A percentile compares a stretch with the other conserved stretches of the same genome.
Evolutionary conservation across 1,140 invertebrate genomes (phyloP).

Genomic region (Lepidostoma basale): DNA sequence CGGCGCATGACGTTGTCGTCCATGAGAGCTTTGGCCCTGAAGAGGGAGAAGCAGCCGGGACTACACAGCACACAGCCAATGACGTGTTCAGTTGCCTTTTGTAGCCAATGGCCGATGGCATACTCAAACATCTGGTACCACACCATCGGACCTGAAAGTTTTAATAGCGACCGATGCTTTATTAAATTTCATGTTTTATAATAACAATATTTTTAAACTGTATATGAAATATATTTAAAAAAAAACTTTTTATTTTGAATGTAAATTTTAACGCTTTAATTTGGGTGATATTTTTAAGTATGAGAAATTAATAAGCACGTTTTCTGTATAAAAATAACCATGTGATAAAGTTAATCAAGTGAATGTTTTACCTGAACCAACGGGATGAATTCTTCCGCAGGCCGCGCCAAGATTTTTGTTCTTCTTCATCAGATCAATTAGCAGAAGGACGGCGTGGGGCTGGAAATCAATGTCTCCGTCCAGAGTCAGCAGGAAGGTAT

Average conservation of each 20-base stretch:
- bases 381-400: slow-evolving; percentile 96
- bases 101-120: slow-evolving; percentile 99
- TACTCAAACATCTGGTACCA: slow-evolving; percentile 99
- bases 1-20: slow-evolving; percentile 99
- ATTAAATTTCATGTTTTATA: no score
- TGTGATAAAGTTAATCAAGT: not conserved
- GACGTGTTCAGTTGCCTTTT: slow-evolving; percentile 99
- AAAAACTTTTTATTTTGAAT: no score
- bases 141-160: slow-evolving; percentile 85
- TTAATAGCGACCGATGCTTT: not conserved
- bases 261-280: no score
- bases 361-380: slow-evolving; percentile 78
- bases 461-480: slow-evolving; percentile 99
- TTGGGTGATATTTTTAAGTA: no score
- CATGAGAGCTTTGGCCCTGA: slow-evolving; percentile 96
- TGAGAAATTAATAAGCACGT: no score
- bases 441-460: slow-evolving; percentile 89
- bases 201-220: no score
- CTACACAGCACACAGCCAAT: slow-evolving; percentile 97
- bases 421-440: slow-evolving; percentile 98
- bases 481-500: slow-evolving; percentile 94
- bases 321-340: no score
- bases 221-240: no score
- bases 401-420: slow-evolving; percentile 97
- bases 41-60: slow-evolving; percentile 98